These are phyloP conservation scores for Anagrus nilaparvatae DNA, from an alignment of 1,140 invertebrate genomes.

Conservation along the genomic window DNA sequence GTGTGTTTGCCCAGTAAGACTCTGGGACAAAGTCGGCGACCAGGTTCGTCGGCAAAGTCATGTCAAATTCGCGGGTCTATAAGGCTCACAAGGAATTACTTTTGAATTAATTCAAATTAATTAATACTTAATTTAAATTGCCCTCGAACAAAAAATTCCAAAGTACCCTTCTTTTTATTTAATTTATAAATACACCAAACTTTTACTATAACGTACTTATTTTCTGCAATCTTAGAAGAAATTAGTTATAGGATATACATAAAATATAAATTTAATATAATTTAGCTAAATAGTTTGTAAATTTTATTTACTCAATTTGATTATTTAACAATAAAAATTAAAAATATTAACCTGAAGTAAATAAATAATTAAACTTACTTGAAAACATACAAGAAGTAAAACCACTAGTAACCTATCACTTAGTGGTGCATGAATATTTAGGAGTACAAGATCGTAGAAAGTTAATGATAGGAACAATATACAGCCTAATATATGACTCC, in stretches of 20 bases:
- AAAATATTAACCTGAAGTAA: conserved; percentile 1
- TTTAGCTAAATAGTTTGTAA: neutral
- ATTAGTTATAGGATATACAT: neutral
- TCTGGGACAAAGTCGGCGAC: too few species aligned
- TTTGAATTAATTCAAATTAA: too few species aligned
- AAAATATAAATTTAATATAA: neutral
- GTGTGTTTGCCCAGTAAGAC: too few species aligned
- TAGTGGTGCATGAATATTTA: conserved; percentile 65
- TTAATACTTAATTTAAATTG: too few species aligned
- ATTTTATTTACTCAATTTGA: conserved; percentile 2
- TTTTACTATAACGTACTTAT: too few species aligned
- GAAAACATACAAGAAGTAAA: conserved; percentile 73
- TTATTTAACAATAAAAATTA: neutral
- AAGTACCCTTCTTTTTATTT: too few species aligned
- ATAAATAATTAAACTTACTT: conserved; percentile 48
- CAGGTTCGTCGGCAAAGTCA: too few species aligned
- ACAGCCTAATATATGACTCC: conserved; percentile 91
- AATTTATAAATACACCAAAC: too few species aligned
- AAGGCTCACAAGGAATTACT: too few species aligned
- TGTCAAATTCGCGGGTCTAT: too few species aligned
- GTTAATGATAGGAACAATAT: conserved; percentile 76
- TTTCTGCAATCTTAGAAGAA: neutral
- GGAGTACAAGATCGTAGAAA: conserved; percentile 70
- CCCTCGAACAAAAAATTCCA: too few species aligned
- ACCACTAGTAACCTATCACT: conserved; percentile 78